Percentiles rank a stretch among this genome's conserved stretches.
Conservation (phyloP, 2,113 vertebrate species). For the Pandion haliaetus region DNA sequence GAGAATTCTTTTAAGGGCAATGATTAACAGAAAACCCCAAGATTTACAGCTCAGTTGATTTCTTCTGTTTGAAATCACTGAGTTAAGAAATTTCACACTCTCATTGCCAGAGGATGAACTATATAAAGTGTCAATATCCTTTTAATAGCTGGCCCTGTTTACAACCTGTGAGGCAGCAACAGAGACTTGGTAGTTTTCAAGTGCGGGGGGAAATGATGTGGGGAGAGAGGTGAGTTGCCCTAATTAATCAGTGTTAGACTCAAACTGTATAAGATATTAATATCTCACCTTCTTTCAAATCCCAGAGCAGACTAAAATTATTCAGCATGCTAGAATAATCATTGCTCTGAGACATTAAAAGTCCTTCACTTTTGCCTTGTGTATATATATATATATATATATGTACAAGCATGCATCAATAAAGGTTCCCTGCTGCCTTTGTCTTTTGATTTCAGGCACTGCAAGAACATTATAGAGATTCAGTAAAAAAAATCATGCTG, state of each 20-base stretch:
- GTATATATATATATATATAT: not conserved
- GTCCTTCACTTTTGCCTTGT: not conserved
- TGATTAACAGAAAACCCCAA: not conserved
- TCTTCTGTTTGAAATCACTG: not conserved
- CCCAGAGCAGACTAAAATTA: not conserved
- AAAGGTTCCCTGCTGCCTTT: not conserved
- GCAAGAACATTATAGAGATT: not conserved
- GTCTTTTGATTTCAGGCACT: not conserved
- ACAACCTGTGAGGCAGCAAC: not conserved
- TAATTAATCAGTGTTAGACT: not conserved
- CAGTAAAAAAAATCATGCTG: not conserved
- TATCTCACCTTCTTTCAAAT: not conserved
- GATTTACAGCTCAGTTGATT: not conserved
- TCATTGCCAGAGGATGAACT: not conserved
- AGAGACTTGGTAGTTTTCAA: not conserved
- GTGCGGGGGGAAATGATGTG: not conserved
- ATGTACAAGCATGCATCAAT: not conserved
- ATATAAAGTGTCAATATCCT: not conserved
- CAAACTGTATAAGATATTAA: not conserved
- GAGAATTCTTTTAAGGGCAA: not conserved
- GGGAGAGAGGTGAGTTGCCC: not conserved
- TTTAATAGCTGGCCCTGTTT: not conserved
- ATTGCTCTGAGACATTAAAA: not conserved
- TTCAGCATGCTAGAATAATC: not conserved
- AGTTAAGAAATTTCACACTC: not conserved